These are phyloP conservation scores for Drosophila ustulata DNA, from an alignment of 2,888 invertebrate species.

Conservation along the genomic window DNA sequence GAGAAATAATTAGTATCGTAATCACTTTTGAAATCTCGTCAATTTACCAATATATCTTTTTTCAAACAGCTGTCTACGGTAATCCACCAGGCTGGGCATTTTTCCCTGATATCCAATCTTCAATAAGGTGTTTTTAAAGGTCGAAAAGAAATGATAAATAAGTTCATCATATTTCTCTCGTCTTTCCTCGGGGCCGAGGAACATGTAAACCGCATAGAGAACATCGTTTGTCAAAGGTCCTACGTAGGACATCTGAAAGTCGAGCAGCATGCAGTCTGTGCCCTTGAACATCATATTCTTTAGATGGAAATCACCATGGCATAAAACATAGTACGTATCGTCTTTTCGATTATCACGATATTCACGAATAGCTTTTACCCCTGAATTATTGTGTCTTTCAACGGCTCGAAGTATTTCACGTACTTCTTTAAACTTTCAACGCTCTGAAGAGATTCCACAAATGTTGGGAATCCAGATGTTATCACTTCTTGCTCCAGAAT, in stretches of 20 bases:
- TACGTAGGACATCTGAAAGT: slow-evolving; percentile 68
- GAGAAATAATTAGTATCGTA: background rate
- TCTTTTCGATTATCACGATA: slow-evolving; percentile 46
- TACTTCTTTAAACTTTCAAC: slow-evolving; percentile 48
- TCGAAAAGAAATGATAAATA: slow-evolving; percentile 64
- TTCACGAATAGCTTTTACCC: slow-evolving; percentile 39
- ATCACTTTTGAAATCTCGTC: slow-evolving; percentile 19
- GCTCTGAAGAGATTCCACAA: slow-evolving; percentile 48
- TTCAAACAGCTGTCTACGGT: slow-evolving; percentile 53
- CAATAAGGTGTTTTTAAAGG: slow-evolving; percentile 55
- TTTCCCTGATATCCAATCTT: slow-evolving; percentile 59
- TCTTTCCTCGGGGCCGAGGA: slow-evolving; percentile 57
- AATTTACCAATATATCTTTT: slow-evolving; percentile 59
- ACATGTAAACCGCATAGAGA: slow-evolving; percentile 62
- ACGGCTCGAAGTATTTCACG: slow-evolving; percentile 54
- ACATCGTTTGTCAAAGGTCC: slow-evolving; percentile 66
- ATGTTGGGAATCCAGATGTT: slow-evolving; percentile 44
- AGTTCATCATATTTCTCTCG: slow-evolving; percentile 53
- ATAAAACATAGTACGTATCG: slow-evolving; percentile 62
- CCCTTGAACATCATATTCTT: slow-evolving; percentile 74
- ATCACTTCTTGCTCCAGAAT: slow-evolving; percentile 37
- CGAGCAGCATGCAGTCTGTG: slow-evolving; percentile 70
- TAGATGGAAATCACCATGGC: slow-evolving; percentile 75
- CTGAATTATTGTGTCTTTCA: slow-evolving; percentile 36
- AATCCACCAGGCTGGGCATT: slow-evolving; percentile 54